Conservation (phyloP, 2,797 vertebrate genomes). For the Gephyroberyx darwinii region DNA sequence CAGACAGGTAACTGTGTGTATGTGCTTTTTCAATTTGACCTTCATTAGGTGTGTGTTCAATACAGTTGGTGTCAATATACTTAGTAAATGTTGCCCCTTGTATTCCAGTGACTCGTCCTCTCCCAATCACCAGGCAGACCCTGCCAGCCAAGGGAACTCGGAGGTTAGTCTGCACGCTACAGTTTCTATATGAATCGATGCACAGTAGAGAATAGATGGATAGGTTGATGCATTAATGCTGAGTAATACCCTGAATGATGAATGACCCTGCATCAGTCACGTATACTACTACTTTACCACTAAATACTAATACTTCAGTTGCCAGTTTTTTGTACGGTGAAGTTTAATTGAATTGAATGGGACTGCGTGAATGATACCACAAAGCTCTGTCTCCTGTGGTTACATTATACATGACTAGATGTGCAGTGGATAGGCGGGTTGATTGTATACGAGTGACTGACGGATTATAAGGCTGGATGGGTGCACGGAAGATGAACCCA, state of each 20-base stretch:
- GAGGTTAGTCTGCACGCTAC: constrained; percentile 83
- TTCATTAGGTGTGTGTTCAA: background rate
- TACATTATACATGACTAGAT: background rate
- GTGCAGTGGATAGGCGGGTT: background rate
- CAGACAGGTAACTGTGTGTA: constrained; percentile 84
- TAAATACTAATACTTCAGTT: too few species aligned
- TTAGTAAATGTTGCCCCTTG: constrained; percentile 6
- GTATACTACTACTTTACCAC: too few species aligned
- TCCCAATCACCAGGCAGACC: constrained; percentile 95
- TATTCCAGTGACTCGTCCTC: constrained; percentile 92
- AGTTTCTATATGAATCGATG: background rate
- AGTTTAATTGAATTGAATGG: too few species aligned
- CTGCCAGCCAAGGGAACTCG: constrained; percentile 78
- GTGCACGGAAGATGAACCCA: too few species aligned
- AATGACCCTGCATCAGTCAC: too few species aligned
- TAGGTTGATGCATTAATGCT: too few species aligned
- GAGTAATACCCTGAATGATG: too few species aligned
- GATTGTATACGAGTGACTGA: background rate
- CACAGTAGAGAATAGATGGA: too few species aligned
- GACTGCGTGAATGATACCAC: too few species aligned
- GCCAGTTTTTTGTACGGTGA: too few species aligned
- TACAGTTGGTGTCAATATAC: background rate
- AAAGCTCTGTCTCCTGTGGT: background rate
- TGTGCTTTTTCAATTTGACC: constrained; percentile 11
- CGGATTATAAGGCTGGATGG: too few species aligned